phyloP scores from a whole-genome alignment of 2,888 invertebrate genomes.

The Muscina levida region DNA sequence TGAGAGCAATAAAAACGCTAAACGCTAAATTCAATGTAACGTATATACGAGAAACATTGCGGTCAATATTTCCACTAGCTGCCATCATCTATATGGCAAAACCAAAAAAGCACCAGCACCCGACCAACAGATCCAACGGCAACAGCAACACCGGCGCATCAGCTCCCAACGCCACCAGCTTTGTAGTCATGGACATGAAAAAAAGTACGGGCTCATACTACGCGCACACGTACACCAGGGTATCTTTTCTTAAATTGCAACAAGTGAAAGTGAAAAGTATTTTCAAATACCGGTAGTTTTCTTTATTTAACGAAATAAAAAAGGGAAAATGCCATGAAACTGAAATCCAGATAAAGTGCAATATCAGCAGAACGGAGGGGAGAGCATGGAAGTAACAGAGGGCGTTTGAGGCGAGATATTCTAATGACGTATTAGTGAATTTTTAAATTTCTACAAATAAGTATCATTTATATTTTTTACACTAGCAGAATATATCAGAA shows the following conservation, averaged over 20 bases:
- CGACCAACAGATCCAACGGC: not conserved
- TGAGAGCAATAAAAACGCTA: slow-evolving; percentile 16
- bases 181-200: slow-evolving; percentile 20
- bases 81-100: slow-evolving; percentile 57
- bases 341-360: no score
- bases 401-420: no score
- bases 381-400: no score
- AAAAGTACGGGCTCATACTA: slow-evolving; percentile 21
- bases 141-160: slow-evolving; percentile 29
- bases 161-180: slow-evolving; percentile 15
- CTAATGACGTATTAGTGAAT: no score
- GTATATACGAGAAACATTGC: slow-evolving; percentile 31
- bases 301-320: slow-evolving; percentile 29
- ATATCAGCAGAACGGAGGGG: no score
- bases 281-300: slow-evolving; percentile 60
- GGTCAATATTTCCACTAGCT: slow-evolving; percentile 48
- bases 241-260: slow-evolving; percentile 60
- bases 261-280: slow-evolving; percentile 61
- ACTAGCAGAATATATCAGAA: no score
- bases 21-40: slow-evolving; percentile 29
- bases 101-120: slow-evolving; percentile 30
- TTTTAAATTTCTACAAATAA: no score
- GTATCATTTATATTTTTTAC: no score
- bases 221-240: slow-evolving; percentile 18
- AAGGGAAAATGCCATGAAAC: slow-evolving; percentile 30